Percentiles rank a stretch among this genome's conserved stretches.
Conservation (phyloP, 2,113 vertebrate species). For the Sitta europaea region DNA sequence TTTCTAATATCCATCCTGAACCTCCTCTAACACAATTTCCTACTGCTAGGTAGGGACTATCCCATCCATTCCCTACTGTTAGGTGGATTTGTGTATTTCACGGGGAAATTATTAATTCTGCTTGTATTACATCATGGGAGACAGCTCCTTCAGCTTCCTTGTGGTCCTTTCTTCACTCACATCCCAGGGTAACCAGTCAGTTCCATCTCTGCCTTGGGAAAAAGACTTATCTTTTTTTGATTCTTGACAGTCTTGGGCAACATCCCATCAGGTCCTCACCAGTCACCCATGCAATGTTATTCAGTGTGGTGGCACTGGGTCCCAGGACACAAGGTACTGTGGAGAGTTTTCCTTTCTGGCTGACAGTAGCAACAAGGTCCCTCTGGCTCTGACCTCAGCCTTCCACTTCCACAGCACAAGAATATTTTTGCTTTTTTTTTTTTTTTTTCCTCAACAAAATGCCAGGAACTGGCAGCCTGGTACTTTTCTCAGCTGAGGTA, state of each 20-base stretch:
- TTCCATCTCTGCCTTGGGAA: background rate
- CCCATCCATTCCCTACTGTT: background rate
- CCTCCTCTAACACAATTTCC: background rate
- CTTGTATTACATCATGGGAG: background rate
- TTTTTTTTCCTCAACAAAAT: background rate
- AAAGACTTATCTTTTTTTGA: background rate
- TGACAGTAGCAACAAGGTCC: background rate
- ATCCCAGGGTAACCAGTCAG: background rate
- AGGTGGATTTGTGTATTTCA: background rate
- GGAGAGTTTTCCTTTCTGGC: background rate
- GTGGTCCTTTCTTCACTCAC: background rate
- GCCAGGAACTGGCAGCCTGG: background rate
- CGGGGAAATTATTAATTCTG: background rate
- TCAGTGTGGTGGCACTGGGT: background rate
- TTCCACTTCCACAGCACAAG: background rate
- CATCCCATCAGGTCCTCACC: background rate
- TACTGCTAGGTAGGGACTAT: background rate
- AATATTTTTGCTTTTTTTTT: background rate
- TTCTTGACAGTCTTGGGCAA: background rate
- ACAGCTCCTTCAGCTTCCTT: background rate
- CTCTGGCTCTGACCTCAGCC: background rate
- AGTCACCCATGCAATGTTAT: rapidly evolving
- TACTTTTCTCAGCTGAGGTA: background rate
- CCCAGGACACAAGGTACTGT: rapidly evolving
- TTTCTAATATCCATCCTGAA: background rate